Conservation (phyloP, 2,797 vertebrate genomes). For the Yasuhikotakia modesta region DNA sequence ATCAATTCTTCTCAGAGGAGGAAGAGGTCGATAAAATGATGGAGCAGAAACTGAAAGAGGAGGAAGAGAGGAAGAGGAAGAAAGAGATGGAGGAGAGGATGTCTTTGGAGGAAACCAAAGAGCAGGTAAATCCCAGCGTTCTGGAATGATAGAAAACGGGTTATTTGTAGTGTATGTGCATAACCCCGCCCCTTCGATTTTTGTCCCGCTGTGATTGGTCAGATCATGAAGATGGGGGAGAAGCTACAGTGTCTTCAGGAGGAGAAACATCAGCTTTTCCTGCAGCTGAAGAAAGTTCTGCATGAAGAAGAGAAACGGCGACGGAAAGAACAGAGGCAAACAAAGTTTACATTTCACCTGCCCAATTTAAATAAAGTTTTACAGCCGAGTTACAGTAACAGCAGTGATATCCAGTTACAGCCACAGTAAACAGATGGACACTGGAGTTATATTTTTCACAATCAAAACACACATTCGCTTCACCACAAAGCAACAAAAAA, state of each 20-base stretch:
- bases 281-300: slow-evolving; percentile 82
- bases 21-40: slow-evolving; percentile 86
- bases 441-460: too few species aligned
- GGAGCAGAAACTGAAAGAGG: slow-evolving; percentile 83
- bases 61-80: slow-evolving; percentile 80
- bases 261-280: slow-evolving; percentile 82
- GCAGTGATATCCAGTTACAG: too few species aligned
- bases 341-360: not conserved
- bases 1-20: slow-evolving; percentile 70
- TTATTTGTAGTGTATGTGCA: not conserved
- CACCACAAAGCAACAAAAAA: too few species aligned
- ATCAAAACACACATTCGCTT: too few species aligned
- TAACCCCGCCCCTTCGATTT: not conserved
- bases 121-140: slow-evolving; percentile 70
- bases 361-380: not conserved
- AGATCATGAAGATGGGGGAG: slow-evolving; percentile 80
- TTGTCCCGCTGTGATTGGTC: not conserved
- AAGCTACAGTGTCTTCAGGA: slow-evolving; percentile 79
- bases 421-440: too few species aligned
- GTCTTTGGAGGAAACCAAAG: slow-evolving; percentile 82
- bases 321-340: slow-evolving; percentile 80
- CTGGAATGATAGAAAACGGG: not conserved
- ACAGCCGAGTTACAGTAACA: too few species aligned
- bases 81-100: slow-evolving; percentile 84
- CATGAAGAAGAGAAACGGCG: slow-evolving; percentile 82